Evolutionary conservation across 2,888 invertebrate genomes (phyloP), one percentile per base, ranked within the genome.

Genomic region (Abrostola tripartita): DNA sequence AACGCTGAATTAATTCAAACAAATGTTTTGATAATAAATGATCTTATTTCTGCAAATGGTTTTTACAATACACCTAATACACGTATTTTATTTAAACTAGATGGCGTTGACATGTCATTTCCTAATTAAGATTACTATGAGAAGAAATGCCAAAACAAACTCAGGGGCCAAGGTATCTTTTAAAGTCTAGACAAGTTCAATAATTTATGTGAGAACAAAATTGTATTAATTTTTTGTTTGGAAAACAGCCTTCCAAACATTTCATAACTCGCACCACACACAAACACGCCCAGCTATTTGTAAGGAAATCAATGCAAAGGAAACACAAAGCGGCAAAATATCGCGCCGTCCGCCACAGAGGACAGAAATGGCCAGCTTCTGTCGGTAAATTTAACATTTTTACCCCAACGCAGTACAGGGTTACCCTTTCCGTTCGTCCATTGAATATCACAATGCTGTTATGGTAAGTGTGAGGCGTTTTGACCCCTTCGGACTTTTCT

Each of bases 281-380:
- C 14, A 38, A 82, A 66, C 81, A 83, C 85, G 81, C 83, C 82
- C 81, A 81, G 82, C 85, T 81, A 89, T 90, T 88, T 87, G 86
- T 87, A 90, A 92, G 89, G 87, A 92, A 92, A 91, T 92, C 90
- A 88, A 85, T 88, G 87, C 86, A 86, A 87, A 88, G 90, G 88
- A 91, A 92, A 90, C 87, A 89, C 90, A 92, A 91, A 89, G 87
- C 86, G 87, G 87, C 87, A 88, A 91, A 92, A 93, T 90, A 91
- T 90, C 89, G 85, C 87, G 84, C 85, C 84, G 90, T 93, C 93
- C 89, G 90, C 90, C 87, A 79, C 92, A 92, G 90, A 90, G 85
- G 87, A 88, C 87, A 84, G 79, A 85, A 87, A 88, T 89, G 91
- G 87, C 90, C 90, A 88, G 86, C 81, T 81, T 77, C 83, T 85